Conservation (phyloP, 2,113 vertebrate species). For the Paradoxurus hermaphroditus region DNA sequence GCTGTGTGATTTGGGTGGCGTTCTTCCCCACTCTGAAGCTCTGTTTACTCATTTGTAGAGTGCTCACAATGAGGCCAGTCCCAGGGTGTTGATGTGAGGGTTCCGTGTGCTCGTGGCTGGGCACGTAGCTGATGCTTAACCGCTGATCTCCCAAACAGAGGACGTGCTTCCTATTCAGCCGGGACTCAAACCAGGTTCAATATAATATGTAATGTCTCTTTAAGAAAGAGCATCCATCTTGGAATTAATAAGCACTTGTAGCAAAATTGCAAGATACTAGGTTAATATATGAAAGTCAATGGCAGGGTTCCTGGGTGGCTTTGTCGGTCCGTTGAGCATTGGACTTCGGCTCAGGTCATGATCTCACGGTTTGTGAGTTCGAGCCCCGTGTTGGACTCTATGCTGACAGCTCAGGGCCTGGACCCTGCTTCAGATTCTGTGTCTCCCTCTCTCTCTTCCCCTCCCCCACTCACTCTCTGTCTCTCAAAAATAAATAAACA, state of each 20-base stretch:
- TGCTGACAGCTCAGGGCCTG: no score
- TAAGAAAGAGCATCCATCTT: not conserved
- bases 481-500: not conserved
- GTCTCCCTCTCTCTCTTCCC: not conserved
- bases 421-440: not conserved
- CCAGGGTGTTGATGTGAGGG: not conserved
- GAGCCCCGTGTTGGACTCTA: no score
- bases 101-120: no score
- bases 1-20: not conserved
- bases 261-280: not conserved
- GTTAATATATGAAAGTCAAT: not conserved
- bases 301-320: not conserved
- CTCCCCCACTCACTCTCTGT: not conserved
- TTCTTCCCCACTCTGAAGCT: not conserved
- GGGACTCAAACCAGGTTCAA: not conserved
- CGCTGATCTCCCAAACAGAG: not conserved
- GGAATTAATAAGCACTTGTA: not conserved
- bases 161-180: not conserved
- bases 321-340: not conserved
- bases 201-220: not conserved
- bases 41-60: not conserved
- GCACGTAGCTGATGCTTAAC: not conserved
- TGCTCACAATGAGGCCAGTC: not conserved
- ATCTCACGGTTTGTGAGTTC: not conserved
- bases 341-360: not conserved